Percentiles rank a stretch among this genome's conserved stretches.
phyloP scores from a whole-genome alignment of 2,888 invertebrate genomes.

The Litoditis marina region DNA sequence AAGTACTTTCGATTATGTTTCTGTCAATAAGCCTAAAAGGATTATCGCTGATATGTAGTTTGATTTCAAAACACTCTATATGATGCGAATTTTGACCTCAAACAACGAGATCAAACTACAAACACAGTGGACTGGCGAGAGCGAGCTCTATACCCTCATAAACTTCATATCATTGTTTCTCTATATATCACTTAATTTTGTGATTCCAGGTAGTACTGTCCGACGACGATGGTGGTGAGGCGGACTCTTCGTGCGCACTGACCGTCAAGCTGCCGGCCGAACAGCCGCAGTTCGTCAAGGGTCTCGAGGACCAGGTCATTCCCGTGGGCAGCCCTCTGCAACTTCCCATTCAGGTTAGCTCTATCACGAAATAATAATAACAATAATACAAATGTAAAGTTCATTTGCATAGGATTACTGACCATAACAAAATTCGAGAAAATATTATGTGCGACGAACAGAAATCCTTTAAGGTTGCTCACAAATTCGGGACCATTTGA shows the following conservation, averaged over 20 bases:
- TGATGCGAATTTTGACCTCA: background rate
- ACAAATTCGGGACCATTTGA: no score
- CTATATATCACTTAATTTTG: conserved; percentile 47
- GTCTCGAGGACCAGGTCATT: conserved; percentile 57
- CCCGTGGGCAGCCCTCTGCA: background rate
- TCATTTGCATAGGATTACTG: no score
- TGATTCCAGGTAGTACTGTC: conserved; percentile 65
- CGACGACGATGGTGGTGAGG: conserved; percentile 43
- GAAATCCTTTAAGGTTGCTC: no score
- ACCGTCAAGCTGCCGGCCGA: conserved; percentile 55
- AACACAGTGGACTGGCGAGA: no score
- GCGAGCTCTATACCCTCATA: background rate
- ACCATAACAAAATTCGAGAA: no score
- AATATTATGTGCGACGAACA: no score
- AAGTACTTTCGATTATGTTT: no score
- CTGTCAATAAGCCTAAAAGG: no score
- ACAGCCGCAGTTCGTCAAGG: conserved; percentile 44
- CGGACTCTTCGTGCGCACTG: conserved; percentile 50
- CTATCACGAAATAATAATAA: background rate
- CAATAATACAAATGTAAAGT: no score
- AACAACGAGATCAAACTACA: no score
- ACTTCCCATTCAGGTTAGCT: background rate
- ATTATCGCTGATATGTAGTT: no score
- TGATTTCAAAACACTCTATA: no score
- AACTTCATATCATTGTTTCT: conserved; percentile 24